Percentiles rank a stretch among this genome's conserved stretches.
Conservation (phyloP, 2,797 vertebrate species). For the Pseudochromis fuscus region DNA sequence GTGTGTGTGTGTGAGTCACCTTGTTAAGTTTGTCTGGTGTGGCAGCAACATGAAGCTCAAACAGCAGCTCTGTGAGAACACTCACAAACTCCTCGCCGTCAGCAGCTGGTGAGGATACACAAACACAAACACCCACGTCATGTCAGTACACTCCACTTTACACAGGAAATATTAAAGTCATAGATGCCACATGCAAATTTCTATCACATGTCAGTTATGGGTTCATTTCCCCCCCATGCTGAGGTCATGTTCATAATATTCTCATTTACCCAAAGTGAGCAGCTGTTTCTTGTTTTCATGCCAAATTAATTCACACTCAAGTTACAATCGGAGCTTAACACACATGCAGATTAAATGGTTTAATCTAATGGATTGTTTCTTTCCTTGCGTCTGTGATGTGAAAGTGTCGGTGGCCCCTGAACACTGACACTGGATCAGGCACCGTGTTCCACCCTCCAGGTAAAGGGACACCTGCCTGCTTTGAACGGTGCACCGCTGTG, state of each 20-base stretch:
- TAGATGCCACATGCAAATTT: conserved; percentile 29
- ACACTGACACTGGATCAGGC: conserved; percentile 67
- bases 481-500: conserved; percentile 41
- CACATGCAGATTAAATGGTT: conserved; percentile 56
- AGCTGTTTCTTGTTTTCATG: conserved; percentile 30
- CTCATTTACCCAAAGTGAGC: conserved; percentile 15
- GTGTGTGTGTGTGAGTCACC: conserved; percentile 77
- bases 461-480: conserved; percentile 15
- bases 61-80: conserved; percentile 95
- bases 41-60: conserved; percentile 96
- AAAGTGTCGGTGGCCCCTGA: conserved; percentile 56
- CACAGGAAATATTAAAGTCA: neutral
- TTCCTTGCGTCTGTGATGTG: conserved; percentile 25
- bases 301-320: conserved; percentile 28
- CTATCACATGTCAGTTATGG: conserved; percentile 16
- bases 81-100: conserved; percentile 92
- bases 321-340: conserved; percentile 14
- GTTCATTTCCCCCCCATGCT: conserved; percentile 55
- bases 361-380: conserved; percentile 21
- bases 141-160: conserved; percentile 1
- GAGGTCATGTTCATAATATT: conserved; percentile 20
- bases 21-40: conserved; percentile 99
- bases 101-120: conserved; percentile 66
- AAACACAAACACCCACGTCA: conserved; percentile 26
- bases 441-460: neutral